Base-by-base conservation (phyloP, 2,888 invertebrate genomes). In the Dione juno region DNA sequence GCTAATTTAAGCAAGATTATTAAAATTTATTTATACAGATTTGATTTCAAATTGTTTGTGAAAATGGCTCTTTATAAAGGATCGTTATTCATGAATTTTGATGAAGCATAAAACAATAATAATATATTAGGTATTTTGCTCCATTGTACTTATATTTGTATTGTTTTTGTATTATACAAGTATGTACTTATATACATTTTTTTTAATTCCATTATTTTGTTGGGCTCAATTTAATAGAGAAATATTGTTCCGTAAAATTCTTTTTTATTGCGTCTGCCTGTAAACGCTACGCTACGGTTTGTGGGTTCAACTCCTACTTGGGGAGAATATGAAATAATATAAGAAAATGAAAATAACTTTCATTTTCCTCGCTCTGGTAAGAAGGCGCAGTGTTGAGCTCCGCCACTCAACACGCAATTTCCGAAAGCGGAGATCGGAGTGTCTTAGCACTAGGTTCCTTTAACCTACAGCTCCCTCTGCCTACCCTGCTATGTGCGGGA, bases 1-100 rank as follows among this genome's bases (percentile, higher is more conserved):
- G 79, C 77, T 82, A 82, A 86, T 88, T 80, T 83, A 80, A 80
- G 79, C 75, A 76, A 79, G 81, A 86, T 88, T 87, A 85, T 83
- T 84, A 81, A 83, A 84, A 85, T 85, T 82, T 79, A 79, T 73
- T 80, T 76, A 75, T 73, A 74, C 66, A 73, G 70, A 71, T 73
- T 72, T 69, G 70, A 71, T 74, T 74, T 68, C 70, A 50, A 73
- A 71, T 73, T 73, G 40, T 45, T 50, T 64, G 50, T n/a, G 57
- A 63, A 54, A 68, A 68, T 59, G 48, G 40, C 28, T 61, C 50
- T 67, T 67, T 61, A 61, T 61, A 53, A 50, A 41, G 13, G 37
- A 67, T 52, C 48, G 37, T 50, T 64, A 61, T 61, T 64, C 50
- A 40, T 48, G 64, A 64, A 37, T 64, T 50, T 48, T 64, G 19